Conservation (phyloP, 2,113 vertebrate species). For the Edolisoma coerulescens region DNA sequence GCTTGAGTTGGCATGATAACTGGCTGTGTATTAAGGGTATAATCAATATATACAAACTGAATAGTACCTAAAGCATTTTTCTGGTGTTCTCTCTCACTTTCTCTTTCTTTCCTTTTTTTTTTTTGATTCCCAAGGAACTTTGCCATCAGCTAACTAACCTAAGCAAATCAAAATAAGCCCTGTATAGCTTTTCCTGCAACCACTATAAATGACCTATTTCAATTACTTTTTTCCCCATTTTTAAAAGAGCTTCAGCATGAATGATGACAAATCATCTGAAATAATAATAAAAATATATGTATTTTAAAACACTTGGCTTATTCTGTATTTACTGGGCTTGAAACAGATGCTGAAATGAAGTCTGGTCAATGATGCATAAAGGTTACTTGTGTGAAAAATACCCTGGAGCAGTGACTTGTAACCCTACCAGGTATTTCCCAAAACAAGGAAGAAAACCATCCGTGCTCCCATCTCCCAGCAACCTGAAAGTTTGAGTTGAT, state of each 20-base stretch:
- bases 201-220: background rate
- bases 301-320: background rate
- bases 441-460: background rate
- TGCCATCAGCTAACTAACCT: background rate
- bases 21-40: rapidly evolving
- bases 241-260: background rate
- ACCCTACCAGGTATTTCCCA: background rate
- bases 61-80: background rate
- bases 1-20: background rate
- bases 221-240: background rate
- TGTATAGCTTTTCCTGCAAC: background rate
- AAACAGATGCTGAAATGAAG: background rate
- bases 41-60: background rate
- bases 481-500: background rate
- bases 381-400: background rate
- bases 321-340: background rate
- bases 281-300: background rate
- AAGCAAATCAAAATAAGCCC: background rate
- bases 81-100: background rate
- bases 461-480: background rate
- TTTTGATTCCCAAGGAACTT: background rate
- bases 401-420: background rate
- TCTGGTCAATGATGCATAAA: background rate
- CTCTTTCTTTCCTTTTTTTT: background rate
- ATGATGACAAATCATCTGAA: background rate